Base-by-base conservation (phyloP, 1,140 invertebrate species). In the Chlorops oryzae region DNA sequence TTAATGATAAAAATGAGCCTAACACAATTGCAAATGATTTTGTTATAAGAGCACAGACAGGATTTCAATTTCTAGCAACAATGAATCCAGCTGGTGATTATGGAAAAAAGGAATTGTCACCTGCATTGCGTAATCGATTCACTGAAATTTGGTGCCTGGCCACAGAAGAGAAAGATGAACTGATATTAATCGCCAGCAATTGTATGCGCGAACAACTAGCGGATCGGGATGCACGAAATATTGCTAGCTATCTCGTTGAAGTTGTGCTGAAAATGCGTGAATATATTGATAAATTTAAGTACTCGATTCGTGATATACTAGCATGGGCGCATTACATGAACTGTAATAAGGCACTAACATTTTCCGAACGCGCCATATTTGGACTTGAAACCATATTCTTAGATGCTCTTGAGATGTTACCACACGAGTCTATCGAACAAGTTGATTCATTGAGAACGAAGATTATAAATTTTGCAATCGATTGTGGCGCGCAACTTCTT, bases 31-130 rank as follows among this genome's bases (percentile, higher is more conserved):
- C 72, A 55, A 73, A 77, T 1, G 79, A 81, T 59, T 77, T 79
- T 53, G 71, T 86, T 2, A 80, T 92, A 27, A 75, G 77, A 24
- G 96, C 96, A 0, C 62, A 83, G 52, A 60, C 81, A 12, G 79
- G 82, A 10, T 99, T 99, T 70, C 82, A 90, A 54, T 90, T 99
- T 60, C 81, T 99, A 47, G 92, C 92, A 6, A 99, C 97, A 1
- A 99, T 99, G 97, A 99, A 99, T 78, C 97, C 97, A 18, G 95
- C 95, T 15, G 96, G 97, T 9, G 97, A 99, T 80, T 99, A 92
- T 75, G 97, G 97, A 0, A 99, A 99, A 70, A 99, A 99, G 75
- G 97, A 99, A 80, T 75, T 99, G 9, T 99, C 97, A 0, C 96
- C 96, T 9, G 96, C 97, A 0, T 73, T 99, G 3, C 80, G 96